Evolutionary conservation across 2,113 vertebrate species (phyloP).

Genomic region (Indicator indicator): DNA sequence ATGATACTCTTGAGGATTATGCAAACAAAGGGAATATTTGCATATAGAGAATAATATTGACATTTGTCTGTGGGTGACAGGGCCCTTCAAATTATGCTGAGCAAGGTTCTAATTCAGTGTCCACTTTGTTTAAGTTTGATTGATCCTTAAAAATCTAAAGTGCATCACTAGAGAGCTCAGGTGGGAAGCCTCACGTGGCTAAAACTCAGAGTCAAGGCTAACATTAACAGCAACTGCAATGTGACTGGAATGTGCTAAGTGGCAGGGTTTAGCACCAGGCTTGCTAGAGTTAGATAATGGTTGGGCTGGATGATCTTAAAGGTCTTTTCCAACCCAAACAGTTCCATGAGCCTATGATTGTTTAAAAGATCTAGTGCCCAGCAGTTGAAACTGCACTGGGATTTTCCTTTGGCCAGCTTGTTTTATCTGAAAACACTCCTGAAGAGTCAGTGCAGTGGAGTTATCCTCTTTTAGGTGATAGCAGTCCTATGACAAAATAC

Average conservation of each 20-base stretch:
- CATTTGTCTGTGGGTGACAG: not conserved
- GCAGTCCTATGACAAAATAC: not conserved
- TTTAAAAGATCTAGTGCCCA: not conserved
- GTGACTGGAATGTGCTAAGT: not conserved
- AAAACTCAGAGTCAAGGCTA: not conserved
- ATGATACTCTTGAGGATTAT: not conserved
- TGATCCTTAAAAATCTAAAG: not conserved
- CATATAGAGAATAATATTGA: not conserved
- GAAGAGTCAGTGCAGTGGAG: not conserved
- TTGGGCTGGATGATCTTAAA: no score
- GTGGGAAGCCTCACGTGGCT: not conserved
- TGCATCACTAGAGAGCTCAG: not conserved
- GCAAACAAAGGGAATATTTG: slow-evolving; percentile 24
- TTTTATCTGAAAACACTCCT: not conserved
- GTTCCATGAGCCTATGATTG: no score
- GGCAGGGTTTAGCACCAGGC: no score
- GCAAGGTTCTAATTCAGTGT: not conserved
- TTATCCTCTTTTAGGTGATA: not conserved
- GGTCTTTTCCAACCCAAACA: no score
- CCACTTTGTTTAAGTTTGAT: not conserved
- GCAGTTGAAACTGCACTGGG: not conserved
- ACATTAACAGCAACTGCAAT: not conserved
- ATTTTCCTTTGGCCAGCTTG: not conserved
- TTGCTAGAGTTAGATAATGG: no score
- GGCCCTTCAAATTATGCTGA: not conserved